Base-by-base conservation (phyloP, 2,113 vertebrate genomes). In the Corapipo altera region DNA sequence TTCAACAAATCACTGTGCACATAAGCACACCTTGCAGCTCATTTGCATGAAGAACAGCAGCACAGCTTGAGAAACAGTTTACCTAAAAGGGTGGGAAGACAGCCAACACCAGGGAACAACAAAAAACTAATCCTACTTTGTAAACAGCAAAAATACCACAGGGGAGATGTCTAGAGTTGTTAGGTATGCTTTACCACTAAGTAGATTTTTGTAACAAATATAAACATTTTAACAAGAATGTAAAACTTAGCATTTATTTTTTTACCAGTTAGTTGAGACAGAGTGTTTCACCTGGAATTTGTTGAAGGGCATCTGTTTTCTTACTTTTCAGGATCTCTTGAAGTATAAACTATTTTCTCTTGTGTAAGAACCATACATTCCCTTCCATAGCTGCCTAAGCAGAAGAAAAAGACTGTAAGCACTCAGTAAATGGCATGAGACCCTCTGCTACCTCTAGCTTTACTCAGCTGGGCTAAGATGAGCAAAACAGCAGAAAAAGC, bases 71-170 rank as follows among this genome's bases (percentile, higher is more conserved):
- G 79, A 74, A 85, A 22, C 4, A 88, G 69, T 65, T 49, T 80
- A 54, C 74, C n/a, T 85, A 62, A 88, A 64, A 82, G 48, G 41
- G 55, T 61, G 80, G 58, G 65, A 61, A 64, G 8, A 79, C 52
- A 91, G 64, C 85, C 78, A 91, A 85, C 65, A 89, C 26, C 43
- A 52, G 11, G 9, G 22, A 71, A 39, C 37, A 71, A 39, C 37
- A 65, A 86, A 52, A 26, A 96, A 91, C 15, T 73, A 84, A 89
- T 85, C 58, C 51, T 89, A 84, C 61, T 90, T 89, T 77, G 49
- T 88, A 91, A 95, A 92, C 79, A 95, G 61, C 37, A 81, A 71
- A 94, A 91, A 79, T 87, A 76, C 80, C 92, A 73, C 76, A 75
- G 64, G 27, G n/a, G 74, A 94, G 65, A n/a, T 75, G 43, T 89